These are phyloP conservation scores for Agriopis marginaria DNA, from an alignment of 2,888 invertebrate genomes.

Conservation along the genomic window DNA sequence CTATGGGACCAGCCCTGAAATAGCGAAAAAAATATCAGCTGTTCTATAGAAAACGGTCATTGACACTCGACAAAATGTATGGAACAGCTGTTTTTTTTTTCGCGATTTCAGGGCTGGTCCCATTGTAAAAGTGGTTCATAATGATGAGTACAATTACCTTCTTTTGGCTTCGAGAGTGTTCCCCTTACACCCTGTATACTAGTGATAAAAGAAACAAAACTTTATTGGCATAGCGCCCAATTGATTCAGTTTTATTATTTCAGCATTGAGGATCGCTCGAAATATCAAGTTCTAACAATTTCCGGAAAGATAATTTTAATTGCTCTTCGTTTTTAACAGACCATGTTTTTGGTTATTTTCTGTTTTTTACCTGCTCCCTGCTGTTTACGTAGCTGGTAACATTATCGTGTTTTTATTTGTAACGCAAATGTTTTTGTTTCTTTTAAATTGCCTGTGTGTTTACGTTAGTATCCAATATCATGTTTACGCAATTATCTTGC, in stretches of 20 bases:
- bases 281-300: background rate
- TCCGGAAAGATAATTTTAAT: constrained; percentile 4
- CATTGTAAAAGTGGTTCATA: too few relatives aligned
- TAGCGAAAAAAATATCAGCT: too few relatives aligned
- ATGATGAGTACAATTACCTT: too few relatives aligned
- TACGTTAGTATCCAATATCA: background rate
- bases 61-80: too few relatives aligned
- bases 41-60: too few relatives aligned
- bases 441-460: background rate
- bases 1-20: too few relatives aligned
- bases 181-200: too few relatives aligned
- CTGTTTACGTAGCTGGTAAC: background rate
- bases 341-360: constrained; percentile 9
- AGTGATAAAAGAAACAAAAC: background rate
- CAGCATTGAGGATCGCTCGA: background rate
- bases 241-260: background rate
- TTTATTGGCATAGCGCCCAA: background rate
- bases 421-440: background rate
- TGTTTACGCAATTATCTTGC: background rate
- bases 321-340: constrained; percentile 6
- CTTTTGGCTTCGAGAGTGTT: too few relatives aligned
- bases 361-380: background rate
- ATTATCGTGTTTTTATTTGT: background rate
- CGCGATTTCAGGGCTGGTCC: too few relatives aligned
- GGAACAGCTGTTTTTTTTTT: too few relatives aligned